A percentile compares a stretch with the other conserved stretches of the same genome.
Evolutionary conservation across 2,113 vertebrate genomes (phyloP).

Genomic region (Donacobius atricapilla): DNA sequence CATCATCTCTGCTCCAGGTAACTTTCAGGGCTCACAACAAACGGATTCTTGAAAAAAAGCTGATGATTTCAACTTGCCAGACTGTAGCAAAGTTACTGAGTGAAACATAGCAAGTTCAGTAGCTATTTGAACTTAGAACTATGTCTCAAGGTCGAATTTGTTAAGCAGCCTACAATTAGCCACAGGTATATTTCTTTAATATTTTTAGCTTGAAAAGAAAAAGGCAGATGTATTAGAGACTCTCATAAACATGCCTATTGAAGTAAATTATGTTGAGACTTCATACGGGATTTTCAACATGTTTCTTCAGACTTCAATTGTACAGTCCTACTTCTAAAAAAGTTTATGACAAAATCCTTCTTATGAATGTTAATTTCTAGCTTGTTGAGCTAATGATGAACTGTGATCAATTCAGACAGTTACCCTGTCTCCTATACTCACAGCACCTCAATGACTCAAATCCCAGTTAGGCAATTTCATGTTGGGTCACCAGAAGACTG

Average conservation of each 20-base stretch:
- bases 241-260: background rate
- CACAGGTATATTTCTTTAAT: background rate
- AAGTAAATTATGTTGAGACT: background rate
- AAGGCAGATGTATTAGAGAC: background rate
- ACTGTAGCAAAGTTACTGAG: background rate
- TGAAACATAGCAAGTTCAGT: background rate
- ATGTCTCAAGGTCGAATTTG: background rate
- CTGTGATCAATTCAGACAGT: background rate
- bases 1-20: background rate
- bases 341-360: background rate
- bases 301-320: background rate
- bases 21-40: background rate
- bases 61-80: background rate
- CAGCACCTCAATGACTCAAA: background rate
- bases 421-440: background rate
- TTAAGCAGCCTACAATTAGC: background rate
- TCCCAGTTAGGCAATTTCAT: background rate
- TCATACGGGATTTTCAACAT: background rate
- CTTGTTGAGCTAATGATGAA: background rate
- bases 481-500: background rate
- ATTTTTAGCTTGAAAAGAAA: background rate
- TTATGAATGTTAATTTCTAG: background rate
- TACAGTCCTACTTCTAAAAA: background rate
- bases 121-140: background rate
- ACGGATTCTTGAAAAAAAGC: background rate